Conservation (phyloP, 2,113 vertebrate genomes). For the Oriolus oriolus region DNA sequence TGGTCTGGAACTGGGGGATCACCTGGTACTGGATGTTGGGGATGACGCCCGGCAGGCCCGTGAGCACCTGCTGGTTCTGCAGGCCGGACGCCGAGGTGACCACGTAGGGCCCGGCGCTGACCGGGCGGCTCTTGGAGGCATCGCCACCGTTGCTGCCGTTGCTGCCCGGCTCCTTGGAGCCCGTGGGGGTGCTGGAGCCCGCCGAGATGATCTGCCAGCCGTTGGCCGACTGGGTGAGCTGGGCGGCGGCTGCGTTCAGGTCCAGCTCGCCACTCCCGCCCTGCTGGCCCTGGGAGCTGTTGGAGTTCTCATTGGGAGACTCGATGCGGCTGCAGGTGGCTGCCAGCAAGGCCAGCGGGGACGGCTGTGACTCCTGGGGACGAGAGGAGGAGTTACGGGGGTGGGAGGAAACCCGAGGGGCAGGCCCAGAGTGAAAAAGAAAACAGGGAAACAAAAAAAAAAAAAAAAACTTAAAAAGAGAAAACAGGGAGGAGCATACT, state of each 20-base stretch:
- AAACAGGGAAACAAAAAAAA: not conserved
- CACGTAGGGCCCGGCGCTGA: slow-evolving; percentile 81
- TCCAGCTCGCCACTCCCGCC: slow-evolving; percentile 81
- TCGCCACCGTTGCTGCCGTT: slow-evolving; percentile 61
- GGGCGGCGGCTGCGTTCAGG: slow-evolving; percentile 77
- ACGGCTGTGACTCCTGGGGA: slow-evolving; percentile 89
- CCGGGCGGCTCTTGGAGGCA: slow-evolving; percentile 73
- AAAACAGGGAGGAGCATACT: not conserved
- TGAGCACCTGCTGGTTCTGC: slow-evolving; percentile 90
- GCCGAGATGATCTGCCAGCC: slow-evolving; percentile 92
- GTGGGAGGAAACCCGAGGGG: not conserved
- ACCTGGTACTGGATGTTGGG: slow-evolving; percentile 97
- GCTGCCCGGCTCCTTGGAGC: slow-evolving; percentile 73
- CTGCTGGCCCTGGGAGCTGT: slow-evolving; percentile 78
- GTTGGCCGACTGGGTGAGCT: slow-evolving; percentile 84
- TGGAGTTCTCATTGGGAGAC: slow-evolving; percentile 87
- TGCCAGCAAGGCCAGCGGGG: slow-evolving; percentile 91
- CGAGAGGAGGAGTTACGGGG: slow-evolving; percentile 22
- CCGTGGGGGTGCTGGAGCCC: slow-evolving; percentile 71
- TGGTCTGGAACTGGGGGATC: slow-evolving; percentile 94
- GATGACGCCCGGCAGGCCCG: slow-evolving; percentile 84
- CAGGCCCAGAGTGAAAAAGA: not conserved
- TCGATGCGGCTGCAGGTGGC: slow-evolving; percentile 97
- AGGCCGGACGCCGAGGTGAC: slow-evolving; percentile 79
- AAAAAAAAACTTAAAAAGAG: not conserved